Evolutionary conservation across 2,113 vertebrate genomes (phyloP).

Genomic region (Saimiri boliviensis): DNA sequence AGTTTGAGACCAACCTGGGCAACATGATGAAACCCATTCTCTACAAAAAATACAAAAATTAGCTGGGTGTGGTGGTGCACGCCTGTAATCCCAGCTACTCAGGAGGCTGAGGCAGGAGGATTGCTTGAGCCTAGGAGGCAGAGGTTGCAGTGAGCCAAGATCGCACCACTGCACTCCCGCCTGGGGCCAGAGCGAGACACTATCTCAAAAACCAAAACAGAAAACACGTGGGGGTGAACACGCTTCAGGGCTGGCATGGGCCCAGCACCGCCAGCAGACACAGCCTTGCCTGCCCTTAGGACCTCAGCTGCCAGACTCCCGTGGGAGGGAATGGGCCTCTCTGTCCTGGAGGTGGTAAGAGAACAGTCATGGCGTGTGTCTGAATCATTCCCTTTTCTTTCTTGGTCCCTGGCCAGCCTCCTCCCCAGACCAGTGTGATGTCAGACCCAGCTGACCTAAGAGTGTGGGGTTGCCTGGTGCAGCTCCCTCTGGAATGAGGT

Average conservation of each 20-base stretch:
- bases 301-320: background rate
- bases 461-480: background rate
- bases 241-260: background rate
- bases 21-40: too few relatives aligned
- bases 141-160: too few relatives aligned
- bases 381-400: constrained; percentile 61
- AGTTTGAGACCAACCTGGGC: too few relatives aligned
- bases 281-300: background rate
- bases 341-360: constrained; percentile 44
- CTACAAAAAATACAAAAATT: too few relatives aligned
- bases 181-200: too few relatives aligned
- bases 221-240: background rate
- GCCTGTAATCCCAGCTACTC: too few relatives aligned
- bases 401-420: constrained; percentile 50
- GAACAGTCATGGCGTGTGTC: constrained; percentile 2
- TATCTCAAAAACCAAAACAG: too few relatives aligned
- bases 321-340: background rate
- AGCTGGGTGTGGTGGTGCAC: too few relatives aligned
- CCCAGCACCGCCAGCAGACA: background rate
- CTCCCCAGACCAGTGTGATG: constrained; percentile 46
- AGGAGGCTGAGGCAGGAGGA: too few relatives aligned
- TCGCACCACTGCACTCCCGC: too few relatives aligned
- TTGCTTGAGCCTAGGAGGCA: too few relatives aligned
- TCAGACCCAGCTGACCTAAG: constrained; percentile 56
- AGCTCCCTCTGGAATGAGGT: constrained; percentile 7